phyloP scores from a whole-genome alignment of 2,113 vertebrate species.

The Hucho hucho region DNA sequence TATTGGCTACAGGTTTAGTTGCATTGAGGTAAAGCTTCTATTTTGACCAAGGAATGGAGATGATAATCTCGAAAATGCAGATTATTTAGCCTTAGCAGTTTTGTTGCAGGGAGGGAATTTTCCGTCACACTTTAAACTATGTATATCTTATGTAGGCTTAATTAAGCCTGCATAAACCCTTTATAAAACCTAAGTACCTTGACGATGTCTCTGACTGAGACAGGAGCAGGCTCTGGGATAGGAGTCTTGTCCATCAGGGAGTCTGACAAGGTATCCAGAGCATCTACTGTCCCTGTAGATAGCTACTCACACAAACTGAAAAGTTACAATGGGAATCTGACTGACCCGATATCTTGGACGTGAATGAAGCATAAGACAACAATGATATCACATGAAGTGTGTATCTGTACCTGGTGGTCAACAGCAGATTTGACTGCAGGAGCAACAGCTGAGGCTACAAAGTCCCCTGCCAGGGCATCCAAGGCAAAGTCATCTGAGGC shows the following conservation, averaged over 20 bases:
- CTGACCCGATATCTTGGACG: too few species aligned
- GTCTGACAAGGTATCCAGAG: conserved; percentile 72
- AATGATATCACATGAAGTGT: too few species aligned
- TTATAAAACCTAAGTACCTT: conserved; percentile 53
- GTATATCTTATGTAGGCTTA: too few species aligned
- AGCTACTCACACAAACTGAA: conserved; percentile 38
- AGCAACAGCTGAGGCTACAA: conserved; percentile 56
- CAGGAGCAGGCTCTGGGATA: conserved; percentile 48
- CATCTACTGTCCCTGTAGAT: conserved; percentile 38
- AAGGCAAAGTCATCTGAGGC: conserved; percentile 47
- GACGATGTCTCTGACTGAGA: conserved; percentile 56
- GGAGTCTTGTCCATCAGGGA: conserved; percentile 62
- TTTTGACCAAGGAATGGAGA: too few species aligned
- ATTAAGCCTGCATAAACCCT: not conserved
- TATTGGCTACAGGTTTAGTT: not conserved
- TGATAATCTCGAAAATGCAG: not conserved
- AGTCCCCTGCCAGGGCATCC: conserved; percentile 61
- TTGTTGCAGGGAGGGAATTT: not conserved
- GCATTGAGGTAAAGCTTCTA: too few species aligned
- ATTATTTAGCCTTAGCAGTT: not conserved
- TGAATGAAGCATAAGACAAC: too few species aligned
- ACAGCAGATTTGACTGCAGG: conserved; percentile 55
- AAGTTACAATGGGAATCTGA: too few species aligned
- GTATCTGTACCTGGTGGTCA: conserved; percentile 39
- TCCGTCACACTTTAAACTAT: too few species aligned